These are phyloP conservation scores for Aphaenogaster floridana DNA, from an alignment of 1,140 invertebrate genomes.

Conservation along the genomic window DNA sequence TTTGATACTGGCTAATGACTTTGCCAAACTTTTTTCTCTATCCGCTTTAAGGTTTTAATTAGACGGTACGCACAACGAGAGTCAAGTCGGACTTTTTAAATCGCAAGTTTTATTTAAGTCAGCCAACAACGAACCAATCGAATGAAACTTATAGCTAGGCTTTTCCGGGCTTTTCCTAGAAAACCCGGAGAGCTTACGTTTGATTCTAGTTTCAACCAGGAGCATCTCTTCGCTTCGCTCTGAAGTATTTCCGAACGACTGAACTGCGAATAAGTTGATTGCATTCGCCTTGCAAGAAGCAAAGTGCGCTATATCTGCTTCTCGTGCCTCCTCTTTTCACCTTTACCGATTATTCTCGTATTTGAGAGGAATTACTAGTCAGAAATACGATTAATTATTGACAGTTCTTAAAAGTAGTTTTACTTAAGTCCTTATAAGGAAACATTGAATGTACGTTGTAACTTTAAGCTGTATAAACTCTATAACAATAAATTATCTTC, in stretches of 20 bases:
- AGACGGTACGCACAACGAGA: slow-evolving; percentile 28
- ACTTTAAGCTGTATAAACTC: not conserved
- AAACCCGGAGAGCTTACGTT: slow-evolving; percentile 56
- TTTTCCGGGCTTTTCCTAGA: slow-evolving; percentile 19
- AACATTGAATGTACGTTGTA: not conserved
- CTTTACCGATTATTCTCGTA: slow-evolving; percentile 34
- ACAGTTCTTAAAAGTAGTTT: slow-evolving; percentile 2
- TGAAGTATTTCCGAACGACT: slow-evolving; percentile 70
- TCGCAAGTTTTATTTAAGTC: slow-evolving; percentile 50
- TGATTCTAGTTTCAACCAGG: slow-evolving; percentile 64
- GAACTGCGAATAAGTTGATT: slow-evolving; percentile 73
- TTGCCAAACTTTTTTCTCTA: not conserved
- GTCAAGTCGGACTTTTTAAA: slow-evolving; percentile 34
- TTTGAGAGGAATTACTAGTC: slow-evolving; percentile 27
- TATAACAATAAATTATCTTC: slow-evolving; percentile 1
- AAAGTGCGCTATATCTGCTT: slow-evolving; percentile 27
- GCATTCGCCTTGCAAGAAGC: slow-evolving; percentile 63
- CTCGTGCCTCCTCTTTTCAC: not conserved
- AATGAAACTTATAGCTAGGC: slow-evolving; percentile 49
- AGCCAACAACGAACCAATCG: slow-evolving; percentile 36
- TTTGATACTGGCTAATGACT: too few relatives aligned
- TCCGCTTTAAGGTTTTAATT: slow-evolving; percentile 47
- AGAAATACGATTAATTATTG: slow-evolving; percentile 47
- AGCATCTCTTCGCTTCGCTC: slow-evolving; percentile 47
- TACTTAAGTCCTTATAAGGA: not conserved